Base-by-base conservation (phyloP, 2,113 vertebrate genomes). In the Mormyrus iriodes region DNA sequence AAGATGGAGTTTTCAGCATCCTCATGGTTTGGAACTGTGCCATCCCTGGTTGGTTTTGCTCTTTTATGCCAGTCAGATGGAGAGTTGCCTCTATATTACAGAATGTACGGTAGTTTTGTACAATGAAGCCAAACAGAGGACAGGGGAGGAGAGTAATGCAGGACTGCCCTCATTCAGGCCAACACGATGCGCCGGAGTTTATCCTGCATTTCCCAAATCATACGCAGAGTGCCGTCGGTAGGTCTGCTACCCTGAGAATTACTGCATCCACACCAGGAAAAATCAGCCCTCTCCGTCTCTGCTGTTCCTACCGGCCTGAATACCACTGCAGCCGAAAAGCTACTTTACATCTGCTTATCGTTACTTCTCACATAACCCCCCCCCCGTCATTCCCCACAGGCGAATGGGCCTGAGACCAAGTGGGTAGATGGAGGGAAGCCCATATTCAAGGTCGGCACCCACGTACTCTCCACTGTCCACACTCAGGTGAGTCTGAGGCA, bases 381-480 rank as follows among this genome's bases (percentile, higher is more conserved):
- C 84, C 44, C 48, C 12, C 13, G 21, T 46, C 48, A 15, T 86
- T 53, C 48, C 88, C 53, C 24, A 88, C 91, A 93, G 93, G 93
- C 97, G 90, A 94, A 93, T 0, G 94, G 96, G 92, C 95, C 96
- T 65, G 98, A 99, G 88, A 91, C 98, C 86, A 99, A 98, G 90
- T 99, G 98, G 98, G 97, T 99, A 0, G 98, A 99, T 73, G 94
- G 97, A 88, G 98, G 97, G 83, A 99, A 99, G 94, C 91, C 97
- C 2, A 97, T 99, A 90, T 99, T 98, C 94, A 99, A 96, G 95
- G 95, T 99, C 39, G 97, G 96, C 3, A 97, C 97, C 27, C 95
- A 97, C 24, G 96, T 98, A 84, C 96, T 98, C 42, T 99, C 98
- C 1, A 99, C 98, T 89, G 96, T 99, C 79, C 98, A 99, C 91